Percentiles rank a stretch among this genome's conserved stretches.
phyloP scores from a whole-genome alignment of 2,888 invertebrate species.

The Philhelius pedissequus region DNA sequence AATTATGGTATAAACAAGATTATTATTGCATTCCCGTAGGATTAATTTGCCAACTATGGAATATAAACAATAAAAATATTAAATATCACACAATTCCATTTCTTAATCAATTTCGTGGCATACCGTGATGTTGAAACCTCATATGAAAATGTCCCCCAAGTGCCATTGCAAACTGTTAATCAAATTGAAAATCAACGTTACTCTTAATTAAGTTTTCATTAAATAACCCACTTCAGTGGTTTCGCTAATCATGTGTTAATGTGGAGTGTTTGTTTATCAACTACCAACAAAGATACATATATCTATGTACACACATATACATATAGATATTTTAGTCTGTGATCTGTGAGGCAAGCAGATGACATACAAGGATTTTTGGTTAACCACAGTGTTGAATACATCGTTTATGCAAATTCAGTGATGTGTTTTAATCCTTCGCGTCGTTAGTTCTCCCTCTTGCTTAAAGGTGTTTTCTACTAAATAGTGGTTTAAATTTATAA shows the following conservation, averaged over 20 bases:
- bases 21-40: too few species aligned
- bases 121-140: neutral
- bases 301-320: too few species aligned
- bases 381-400: constrained; percentile 49
- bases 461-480: neutral
- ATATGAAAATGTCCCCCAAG: neutral
- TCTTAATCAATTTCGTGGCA: neutral
- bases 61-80: too few species aligned
- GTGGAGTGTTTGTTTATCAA: neutral
- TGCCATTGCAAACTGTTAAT: neutral
- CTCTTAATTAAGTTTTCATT: constrained; percentile 49
- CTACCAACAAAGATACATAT: constrained; percentile 5
- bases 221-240: constrained; percentile 30
- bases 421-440: constrained; percentile 42
- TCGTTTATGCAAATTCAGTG: constrained; percentile 54
- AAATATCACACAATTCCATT: too few species aligned
- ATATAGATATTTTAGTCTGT: too few species aligned
- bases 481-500: neutral
- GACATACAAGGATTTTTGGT: constrained; percentile 52
- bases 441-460: constrained; percentile 3
- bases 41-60: too few species aligned
- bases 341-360: constrained; percentile 39
- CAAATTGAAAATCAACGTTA: constrained; percentile 20
- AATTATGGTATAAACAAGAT: too few species aligned
- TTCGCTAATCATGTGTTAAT: constrained; percentile 21